Conservation (phyloP, 2,888 invertebrate genomes). For the Diabrotica balteata region DNA sequence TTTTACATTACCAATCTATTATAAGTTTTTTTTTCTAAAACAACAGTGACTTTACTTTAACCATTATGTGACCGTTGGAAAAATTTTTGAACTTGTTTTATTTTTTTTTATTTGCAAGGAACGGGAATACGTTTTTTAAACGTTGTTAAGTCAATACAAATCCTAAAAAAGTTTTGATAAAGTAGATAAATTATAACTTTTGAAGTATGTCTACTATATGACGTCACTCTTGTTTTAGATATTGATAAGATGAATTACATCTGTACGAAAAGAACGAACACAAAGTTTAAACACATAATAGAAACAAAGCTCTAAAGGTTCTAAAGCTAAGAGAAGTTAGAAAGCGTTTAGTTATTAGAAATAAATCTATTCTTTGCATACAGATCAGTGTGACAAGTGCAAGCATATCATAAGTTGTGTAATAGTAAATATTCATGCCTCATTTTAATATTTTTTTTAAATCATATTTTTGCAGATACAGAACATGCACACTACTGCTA, state of each 20-base stretch:
- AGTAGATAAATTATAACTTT: no score
- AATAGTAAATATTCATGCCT: conserved; percentile 47
- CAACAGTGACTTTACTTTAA: no score
- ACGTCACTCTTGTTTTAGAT: no score
- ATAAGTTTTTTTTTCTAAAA: no score
- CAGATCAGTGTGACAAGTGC: conserved; percentile 48
- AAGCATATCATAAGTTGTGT: conserved; percentile 45
- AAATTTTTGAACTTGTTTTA: no score
- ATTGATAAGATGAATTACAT: conserved; percentile 22
- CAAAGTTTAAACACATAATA: conserved; percentile 29
- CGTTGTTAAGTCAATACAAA: no score
- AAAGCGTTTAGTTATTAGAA: conserved; percentile 37
- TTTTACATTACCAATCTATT: no score
- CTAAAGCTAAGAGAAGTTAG: conserved; percentile 35
- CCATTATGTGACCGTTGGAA: no score
- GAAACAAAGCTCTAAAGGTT: conserved; percentile 38
- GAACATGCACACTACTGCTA: conserved; percentile 8
- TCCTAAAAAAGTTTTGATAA: no score
- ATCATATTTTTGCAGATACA: conserved; percentile 8
- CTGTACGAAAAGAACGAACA: conserved; percentile 55
- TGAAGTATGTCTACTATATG: no score
- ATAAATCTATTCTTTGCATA: conserved; percentile 52
- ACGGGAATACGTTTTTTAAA: no score
- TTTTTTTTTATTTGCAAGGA: no score
- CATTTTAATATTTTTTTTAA: conserved; percentile 49